Evolutionary conservation across 2,113 vertebrate species (phyloP).

Genomic region (Paedocypris sp.): DNA sequence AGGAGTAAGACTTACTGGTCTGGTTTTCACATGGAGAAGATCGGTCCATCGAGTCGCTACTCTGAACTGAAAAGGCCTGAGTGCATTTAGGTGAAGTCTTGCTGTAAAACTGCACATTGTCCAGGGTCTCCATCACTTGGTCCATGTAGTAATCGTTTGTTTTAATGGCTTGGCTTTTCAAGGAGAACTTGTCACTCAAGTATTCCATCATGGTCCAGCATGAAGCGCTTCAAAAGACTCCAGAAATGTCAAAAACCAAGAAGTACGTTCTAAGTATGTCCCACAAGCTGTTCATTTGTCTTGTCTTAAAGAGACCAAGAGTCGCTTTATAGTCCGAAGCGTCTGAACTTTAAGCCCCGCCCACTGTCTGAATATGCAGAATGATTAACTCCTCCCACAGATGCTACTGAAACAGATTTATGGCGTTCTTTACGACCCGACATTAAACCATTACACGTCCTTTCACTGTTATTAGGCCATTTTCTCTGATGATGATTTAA

Average conservation of each 20-base stretch:
- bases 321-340: slow-evolving; percentile 79
- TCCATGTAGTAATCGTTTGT: slow-evolving; percentile 87
- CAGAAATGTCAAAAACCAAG: slow-evolving; percentile 34
- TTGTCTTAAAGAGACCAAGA: slow-evolving; percentile 61
- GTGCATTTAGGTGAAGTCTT: slow-evolving; percentile 79
- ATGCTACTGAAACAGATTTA: slow-evolving; percentile 37
- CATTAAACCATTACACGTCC: slow-evolving; percentile 42
- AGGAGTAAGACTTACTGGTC: slow-evolving; percentile 61
- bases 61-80: slow-evolving; percentile 78
- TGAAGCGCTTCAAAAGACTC: slow-evolving; percentile 41
- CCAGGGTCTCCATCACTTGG: slow-evolving; percentile 91
- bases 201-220: slow-evolving; percentile 82
- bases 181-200: slow-evolving; percentile 86
- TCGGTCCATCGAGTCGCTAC: slow-evolving; percentile 70
- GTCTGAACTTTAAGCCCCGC: slow-evolving; percentile 61
- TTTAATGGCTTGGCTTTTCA: slow-evolving; percentile 80
- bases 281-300: slow-evolving; percentile 62
- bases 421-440: slow-evolving; percentile 25
- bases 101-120: slow-evolving; percentile 84
- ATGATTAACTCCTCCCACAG: slow-evolving; percentile 72
- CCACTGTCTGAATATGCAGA: slow-evolving; percentile 67
- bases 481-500: background rate
- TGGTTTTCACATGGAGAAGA: slow-evolving; percentile 77
- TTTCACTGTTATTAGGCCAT: slow-evolving; percentile 42
- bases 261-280: slow-evolving; percentile 36